Percentiles rank a stretch among this genome's conserved stretches.
These are phyloP conservation scores for Phoeniculus purpureus DNA, from an alignment of 2,797 vertebrate genomes.

Conservation along the genomic window DNA sequence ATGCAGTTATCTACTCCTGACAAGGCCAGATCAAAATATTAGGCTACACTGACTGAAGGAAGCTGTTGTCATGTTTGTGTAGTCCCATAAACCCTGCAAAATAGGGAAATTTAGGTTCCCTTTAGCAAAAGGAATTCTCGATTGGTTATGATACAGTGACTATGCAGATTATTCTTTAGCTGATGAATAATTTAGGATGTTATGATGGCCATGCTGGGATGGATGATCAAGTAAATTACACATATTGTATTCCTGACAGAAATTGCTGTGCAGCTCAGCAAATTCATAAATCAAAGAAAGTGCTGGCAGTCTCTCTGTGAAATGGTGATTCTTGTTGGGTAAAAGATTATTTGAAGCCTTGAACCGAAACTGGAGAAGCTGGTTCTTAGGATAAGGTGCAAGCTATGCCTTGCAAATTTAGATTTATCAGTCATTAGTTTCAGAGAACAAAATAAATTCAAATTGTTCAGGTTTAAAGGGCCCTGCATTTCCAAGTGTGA, in stretches of 20 bases:
- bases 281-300: not conserved
- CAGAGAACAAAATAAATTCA: not conserved
- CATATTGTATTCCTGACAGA: not conserved
- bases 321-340: not conserved
- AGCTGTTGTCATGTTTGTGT: not conserved
- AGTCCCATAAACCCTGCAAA: not conserved
- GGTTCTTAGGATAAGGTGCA: not conserved
- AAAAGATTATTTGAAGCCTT: not conserved
- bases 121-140: not conserved
- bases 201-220: not conserved
- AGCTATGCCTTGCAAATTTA: not conserved
- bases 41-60: not conserved
- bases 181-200: not conserved
- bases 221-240: not conserved
- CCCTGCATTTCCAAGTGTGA: not conserved
- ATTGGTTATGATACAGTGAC: not conserved
- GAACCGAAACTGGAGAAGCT: not conserved
- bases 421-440: rapidly evolving
- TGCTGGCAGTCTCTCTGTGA: not conserved
- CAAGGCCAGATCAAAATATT: not conserved
- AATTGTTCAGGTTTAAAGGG: not conserved
- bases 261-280: not conserved
- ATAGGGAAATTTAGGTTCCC: not conserved
- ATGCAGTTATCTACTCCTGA: not conserved
- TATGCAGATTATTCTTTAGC: not conserved